Conservation (phyloP, 2,888 invertebrate species). For the Hipparchia semele region DNA sequence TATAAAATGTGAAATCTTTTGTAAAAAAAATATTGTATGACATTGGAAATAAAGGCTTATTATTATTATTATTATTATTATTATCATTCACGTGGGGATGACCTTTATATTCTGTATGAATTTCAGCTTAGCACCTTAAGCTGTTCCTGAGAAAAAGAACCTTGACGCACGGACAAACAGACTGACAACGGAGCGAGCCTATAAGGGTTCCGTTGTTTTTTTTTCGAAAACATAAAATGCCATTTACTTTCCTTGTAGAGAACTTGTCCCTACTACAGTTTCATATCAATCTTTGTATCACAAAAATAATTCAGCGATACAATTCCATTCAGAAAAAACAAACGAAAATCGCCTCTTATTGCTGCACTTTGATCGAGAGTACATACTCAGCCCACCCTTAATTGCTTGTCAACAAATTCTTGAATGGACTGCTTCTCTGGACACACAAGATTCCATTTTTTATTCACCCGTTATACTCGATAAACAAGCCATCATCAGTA, state of each 20-base stretch:
- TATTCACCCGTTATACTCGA: conserved; percentile 62
- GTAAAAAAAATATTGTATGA: too few species aligned
- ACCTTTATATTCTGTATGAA: too few species aligned
- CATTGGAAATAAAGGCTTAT: too few species aligned
- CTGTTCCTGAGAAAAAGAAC: too few species aligned
- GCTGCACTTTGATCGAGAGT: conserved; percentile 48
- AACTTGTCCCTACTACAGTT: not conserved
- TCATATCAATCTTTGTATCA: not conserved
- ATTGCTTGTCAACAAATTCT: conserved; percentile 79
- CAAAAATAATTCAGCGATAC: not conserved
- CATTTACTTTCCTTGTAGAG: not conserved
- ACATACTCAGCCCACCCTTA: conserved; percentile 58
- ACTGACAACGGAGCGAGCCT: too few species aligned
- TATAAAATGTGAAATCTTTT: too few species aligned
- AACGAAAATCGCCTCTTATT: conserved; percentile 47
- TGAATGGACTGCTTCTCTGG: conserved; percentile 68
- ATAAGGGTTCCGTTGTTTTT: too few species aligned
- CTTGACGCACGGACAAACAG: too few species aligned
- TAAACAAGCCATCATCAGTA: conserved; percentile 64
- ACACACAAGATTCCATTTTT: conserved; percentile 67
- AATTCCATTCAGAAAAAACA: conserved; percentile 43
- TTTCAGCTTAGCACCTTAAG: too few species aligned
- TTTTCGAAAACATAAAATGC: too few species aligned
- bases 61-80: too few species aligned
- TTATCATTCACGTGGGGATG: too few species aligned